These are phyloP conservation scores for Macrosoma leucophasiata DNA, from an alignment of 2,888 invertebrate species.

Conservation along the genomic window DNA sequence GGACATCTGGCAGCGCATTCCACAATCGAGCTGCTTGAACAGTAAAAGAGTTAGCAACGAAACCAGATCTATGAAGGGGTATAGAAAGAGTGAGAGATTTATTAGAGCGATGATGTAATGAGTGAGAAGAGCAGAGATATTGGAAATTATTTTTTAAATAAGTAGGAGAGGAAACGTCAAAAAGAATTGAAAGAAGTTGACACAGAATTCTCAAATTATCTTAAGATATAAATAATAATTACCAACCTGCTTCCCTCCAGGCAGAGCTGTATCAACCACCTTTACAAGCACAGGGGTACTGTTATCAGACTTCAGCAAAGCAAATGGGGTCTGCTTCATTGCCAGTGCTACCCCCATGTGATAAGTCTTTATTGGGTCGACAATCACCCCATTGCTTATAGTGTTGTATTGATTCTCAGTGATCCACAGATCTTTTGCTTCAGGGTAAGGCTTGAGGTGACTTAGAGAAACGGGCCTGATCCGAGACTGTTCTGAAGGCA, in stretches of 20 bases:
- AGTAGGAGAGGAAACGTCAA: too few species aligned
- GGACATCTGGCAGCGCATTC: too few species aligned
- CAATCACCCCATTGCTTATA: constrained; percentile 72
- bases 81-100: too few species aligned
- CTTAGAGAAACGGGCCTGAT: constrained; percentile 37
- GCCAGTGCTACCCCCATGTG: constrained; percentile 81
- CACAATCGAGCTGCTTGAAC: too few species aligned
- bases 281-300: constrained; percentile 82
- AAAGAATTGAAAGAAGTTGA: too few species aligned
- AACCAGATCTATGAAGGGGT: too few species aligned
- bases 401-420: constrained; percentile 34
- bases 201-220: too few species aligned
- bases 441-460: constrained; percentile 29
- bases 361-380: constrained; percentile 82
- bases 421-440: constrained; percentile 31
- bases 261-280: constrained; percentile 72
- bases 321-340: constrained; percentile 81
- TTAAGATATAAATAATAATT: too few species aligned
- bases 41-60: too few species aligned
- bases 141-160: too few species aligned
- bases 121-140: too few species aligned
- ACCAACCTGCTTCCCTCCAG: constrained; percentile 66
- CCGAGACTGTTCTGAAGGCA: constrained; percentile 35
- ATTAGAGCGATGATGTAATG: too few species aligned
- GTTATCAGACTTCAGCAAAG: constrained; percentile 79